Conservation (phyloP, 2,888 invertebrate genomes). For the Latrodectus hesperus region DNA sequence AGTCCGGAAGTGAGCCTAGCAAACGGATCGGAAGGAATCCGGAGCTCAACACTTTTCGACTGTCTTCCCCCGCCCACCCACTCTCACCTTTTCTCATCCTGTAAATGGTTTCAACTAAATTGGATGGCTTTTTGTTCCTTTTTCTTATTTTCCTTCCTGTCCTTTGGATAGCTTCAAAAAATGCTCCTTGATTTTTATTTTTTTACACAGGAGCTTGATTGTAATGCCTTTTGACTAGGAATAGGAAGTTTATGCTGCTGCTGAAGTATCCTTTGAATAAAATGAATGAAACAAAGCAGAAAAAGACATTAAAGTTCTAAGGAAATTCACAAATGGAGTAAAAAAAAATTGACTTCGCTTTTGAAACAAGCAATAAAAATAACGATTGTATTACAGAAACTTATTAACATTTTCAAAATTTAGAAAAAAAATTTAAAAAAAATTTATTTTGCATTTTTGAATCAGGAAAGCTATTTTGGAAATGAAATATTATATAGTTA, state of each 20-base stretch:
- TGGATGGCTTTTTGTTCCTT: constrained; percentile 43
- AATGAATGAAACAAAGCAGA: not conserved
- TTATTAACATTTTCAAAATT: not conserved
- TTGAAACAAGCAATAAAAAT: constrained; percentile 45
- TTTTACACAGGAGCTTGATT: constrained; percentile 8
- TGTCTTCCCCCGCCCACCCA: not conserved
- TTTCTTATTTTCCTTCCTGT: constrained; percentile 8
- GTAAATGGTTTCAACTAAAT: constrained; percentile 52
- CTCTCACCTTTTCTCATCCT: constrained; percentile 21
- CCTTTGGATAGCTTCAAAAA: not conserved
- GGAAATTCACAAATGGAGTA: not conserved
- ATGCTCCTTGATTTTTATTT: constrained; percentile 1
- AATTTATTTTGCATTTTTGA: too few relatives aligned
- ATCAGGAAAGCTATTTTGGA: too few relatives aligned
- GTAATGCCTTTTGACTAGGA: constrained; percentile 27
- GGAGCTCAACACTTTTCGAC: constrained; percentile 37
- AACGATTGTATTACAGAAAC: constrained; percentile 6
- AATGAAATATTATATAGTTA: too few relatives aligned
- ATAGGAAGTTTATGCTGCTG: constrained; percentile 34
- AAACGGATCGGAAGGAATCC: constrained; percentile 50
- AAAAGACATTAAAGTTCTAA: not conserved
- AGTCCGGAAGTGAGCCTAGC: constrained; percentile 36
- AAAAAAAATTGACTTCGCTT: constrained; percentile 18
- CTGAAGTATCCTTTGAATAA: constrained; percentile 11
- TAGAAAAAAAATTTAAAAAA: too few relatives aligned